phyloP scores from a whole-genome alignment of 1,140 invertebrate genomes.

The Drosophila sechellia region DNA sequence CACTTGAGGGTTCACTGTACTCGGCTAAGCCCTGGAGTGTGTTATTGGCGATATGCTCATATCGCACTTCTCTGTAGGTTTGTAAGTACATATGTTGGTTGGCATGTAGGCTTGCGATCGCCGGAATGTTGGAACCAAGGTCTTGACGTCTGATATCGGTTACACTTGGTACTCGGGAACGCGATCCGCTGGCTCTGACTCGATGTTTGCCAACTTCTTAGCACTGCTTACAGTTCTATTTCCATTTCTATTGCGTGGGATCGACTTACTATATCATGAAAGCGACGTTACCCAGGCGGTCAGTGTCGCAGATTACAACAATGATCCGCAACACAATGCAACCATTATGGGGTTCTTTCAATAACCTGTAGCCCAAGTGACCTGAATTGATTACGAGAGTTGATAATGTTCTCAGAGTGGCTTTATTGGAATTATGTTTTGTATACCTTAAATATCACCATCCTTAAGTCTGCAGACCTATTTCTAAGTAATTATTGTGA shows the following conservation, averaged over 20 bases:
- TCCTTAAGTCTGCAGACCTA: too few relatives aligned
- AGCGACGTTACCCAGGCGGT: neutral
- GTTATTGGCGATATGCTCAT: conserved; percentile 39
- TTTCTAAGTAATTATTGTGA: too few relatives aligned
- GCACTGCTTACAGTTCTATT: conserved; percentile 15
- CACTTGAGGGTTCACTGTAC: conserved; percentile 22
- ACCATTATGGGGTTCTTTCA: neutral
- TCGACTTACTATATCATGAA: conserved; percentile 25
- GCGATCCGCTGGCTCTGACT: conserved; percentile 13
- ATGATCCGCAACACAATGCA: conserved; percentile 12
- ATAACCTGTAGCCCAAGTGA: neutral
- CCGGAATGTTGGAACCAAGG: conserved; percentile 36
- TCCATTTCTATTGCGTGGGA: conserved; percentile 31
- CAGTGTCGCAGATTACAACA: conserved; percentile 10
- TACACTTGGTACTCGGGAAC: conserved; percentile 29
- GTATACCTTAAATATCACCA: too few relatives aligned
- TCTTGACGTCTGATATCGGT: conserved; percentile 30
- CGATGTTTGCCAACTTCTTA: conserved; percentile 27
- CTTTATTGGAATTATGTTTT: neutral
- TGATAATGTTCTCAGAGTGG: neutral
- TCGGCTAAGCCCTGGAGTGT: conserved; percentile 23
- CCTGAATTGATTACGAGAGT: neutral
- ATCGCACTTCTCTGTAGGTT: conserved; percentile 25
- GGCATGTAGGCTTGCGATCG: conserved; percentile 21
- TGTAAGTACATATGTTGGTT: conserved; percentile 29